A percentile compares a stretch with the other conserved stretches of the same genome.
Evolutionary conservation across 1,140 invertebrate genomes (phyloP).

Genomic region (Drosophila lacteicornis): DNA sequence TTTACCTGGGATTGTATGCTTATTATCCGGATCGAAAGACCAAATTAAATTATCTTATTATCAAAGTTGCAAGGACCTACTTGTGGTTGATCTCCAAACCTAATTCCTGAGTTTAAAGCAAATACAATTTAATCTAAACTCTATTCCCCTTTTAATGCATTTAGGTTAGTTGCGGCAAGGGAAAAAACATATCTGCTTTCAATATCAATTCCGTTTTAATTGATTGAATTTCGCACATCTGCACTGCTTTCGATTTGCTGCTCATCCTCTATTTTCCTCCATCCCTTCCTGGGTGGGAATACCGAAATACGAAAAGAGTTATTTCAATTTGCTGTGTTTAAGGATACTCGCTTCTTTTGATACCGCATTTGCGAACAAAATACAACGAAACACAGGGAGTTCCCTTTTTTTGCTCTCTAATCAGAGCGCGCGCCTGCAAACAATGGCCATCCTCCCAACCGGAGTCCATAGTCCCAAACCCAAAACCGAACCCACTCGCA

Average conservation of each 20-base stretch:
- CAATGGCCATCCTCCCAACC: slow-evolving; percentile 51
- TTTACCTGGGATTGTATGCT: too few species aligned
- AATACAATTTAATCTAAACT: too few species aligned
- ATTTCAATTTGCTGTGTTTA: slow-evolving; percentile 50
- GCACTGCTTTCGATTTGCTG: not conserved
- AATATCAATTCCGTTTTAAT: slow-evolving; percentile 13
- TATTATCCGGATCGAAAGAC: too few species aligned
- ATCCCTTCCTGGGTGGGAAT: not conserved
- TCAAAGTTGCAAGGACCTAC: too few species aligned
- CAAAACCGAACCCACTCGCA: slow-evolving; percentile 24
- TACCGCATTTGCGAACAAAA: slow-evolving; percentile 39
- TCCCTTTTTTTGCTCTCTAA: slow-evolving; percentile 60
- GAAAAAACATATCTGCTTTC: not conserved
- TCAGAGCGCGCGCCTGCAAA: slow-evolving; percentile 78
- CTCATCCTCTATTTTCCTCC: not conserved
- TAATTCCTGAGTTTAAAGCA: not conserved
- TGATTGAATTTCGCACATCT: slow-evolving; percentile 21
- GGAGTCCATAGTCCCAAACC: too few species aligned
- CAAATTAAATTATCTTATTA: too few species aligned
- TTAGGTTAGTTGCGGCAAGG: not conserved
- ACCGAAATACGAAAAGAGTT: slow-evolving; percentile 31
- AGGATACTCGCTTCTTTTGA: slow-evolving; percentile 49
- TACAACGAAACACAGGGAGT: slow-evolving; percentile 36
- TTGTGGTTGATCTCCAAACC: too few species aligned
- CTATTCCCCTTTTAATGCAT: not conserved